These are phyloP conservation scores for Micropoecilia bifurca DNA, from an alignment of 2,797 vertebrate species.

Conservation along the genomic window DNA sequence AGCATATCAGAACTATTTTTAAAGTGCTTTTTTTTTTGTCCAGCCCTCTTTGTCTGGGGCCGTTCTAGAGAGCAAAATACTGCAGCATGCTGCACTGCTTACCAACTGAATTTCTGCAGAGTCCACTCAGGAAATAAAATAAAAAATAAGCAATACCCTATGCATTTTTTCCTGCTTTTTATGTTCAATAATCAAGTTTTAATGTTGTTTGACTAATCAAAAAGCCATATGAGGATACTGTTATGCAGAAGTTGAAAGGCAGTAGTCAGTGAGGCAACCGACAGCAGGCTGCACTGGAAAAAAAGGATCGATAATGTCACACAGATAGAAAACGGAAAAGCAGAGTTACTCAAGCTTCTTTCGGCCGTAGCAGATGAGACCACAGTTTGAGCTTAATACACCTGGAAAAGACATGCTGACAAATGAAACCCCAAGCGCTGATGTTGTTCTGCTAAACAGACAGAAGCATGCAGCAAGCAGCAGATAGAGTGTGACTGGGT, in stretches of 20 bases:
- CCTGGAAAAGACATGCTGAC: conserved; percentile 9
- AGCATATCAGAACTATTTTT: background rate
- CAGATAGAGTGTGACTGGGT: conserved; percentile 19
- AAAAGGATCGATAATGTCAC: conserved; percentile 47
- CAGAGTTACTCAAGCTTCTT: background rate
- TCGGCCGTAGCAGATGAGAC: conserved; percentile 11
- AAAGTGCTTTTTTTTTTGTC: conserved; percentile 7
- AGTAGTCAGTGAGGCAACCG: conserved; percentile 26
- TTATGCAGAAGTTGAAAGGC: conserved; percentile 18
- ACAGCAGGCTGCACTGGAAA: conserved; percentile 33
- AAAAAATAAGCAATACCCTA: background rate
- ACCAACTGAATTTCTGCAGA: conserved; percentile 36
- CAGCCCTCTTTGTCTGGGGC: conserved; percentile 27
- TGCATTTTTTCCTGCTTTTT: background rate
- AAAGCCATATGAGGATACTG: background rate
- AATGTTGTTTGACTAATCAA: background rate
- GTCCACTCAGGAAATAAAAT: conserved; percentile 20
- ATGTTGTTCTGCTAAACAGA: background rate
- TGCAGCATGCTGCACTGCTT: conserved; percentile 56
- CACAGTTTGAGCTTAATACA: conserved; percentile 20
- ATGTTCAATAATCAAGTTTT: background rate
- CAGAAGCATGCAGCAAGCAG: background rate
- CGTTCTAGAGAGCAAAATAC: conserved; percentile 35
- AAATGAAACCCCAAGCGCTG: background rate
- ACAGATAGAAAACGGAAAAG: conserved; percentile 13